Evolutionary conservation across 2,888 invertebrate species (phyloP).

Genomic region (Bugula neritina): DNA sequence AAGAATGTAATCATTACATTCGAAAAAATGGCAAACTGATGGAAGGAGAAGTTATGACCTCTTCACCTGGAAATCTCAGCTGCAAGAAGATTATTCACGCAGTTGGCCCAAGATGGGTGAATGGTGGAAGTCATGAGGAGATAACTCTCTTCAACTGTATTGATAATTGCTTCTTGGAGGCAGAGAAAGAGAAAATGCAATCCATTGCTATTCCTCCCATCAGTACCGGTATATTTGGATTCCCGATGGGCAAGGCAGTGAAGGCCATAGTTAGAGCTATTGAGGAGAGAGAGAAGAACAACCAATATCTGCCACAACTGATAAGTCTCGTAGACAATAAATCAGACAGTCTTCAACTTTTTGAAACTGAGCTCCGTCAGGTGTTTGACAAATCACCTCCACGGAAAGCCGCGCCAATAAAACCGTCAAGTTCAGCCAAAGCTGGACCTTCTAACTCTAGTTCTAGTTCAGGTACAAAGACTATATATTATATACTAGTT

Average conservation of each 20-base stretch:
- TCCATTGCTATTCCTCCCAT: constrained; percentile 41
- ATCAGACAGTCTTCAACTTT: neutral
- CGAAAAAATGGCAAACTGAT: constrained; percentile 31
- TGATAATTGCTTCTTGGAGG: constrained; percentile 31
- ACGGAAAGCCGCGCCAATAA: no score
- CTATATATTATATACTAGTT: no score
- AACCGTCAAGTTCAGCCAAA: no score
- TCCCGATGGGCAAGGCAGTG: constrained; percentile 29
- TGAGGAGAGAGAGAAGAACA: neutral
- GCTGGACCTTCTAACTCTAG: no score
- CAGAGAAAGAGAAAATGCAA: constrained; percentile 28
- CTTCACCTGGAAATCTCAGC: constrained; percentile 33
- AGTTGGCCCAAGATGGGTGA: constrained; percentile 36
- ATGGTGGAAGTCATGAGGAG: constrained; percentile 32
- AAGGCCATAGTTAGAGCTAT: neutral
- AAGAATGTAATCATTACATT: constrained; percentile 34
- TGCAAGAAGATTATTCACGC: constrained; percentile 35
- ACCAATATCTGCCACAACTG: neutral
- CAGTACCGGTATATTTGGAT: constrained; percentile 38
- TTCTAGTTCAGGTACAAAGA: no score
- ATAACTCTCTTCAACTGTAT: constrained; percentile 33
- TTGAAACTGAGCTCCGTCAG: neutral
- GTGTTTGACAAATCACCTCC: no score
- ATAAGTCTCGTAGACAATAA: constrained; percentile 19
- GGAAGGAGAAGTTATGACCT: constrained; percentile 33